Evolutionary conservation across 2,113 vertebrate genomes (phyloP), one percentile per base, ranked within the genome.

Genomic region (Dromiciops gliroides): DNA sequence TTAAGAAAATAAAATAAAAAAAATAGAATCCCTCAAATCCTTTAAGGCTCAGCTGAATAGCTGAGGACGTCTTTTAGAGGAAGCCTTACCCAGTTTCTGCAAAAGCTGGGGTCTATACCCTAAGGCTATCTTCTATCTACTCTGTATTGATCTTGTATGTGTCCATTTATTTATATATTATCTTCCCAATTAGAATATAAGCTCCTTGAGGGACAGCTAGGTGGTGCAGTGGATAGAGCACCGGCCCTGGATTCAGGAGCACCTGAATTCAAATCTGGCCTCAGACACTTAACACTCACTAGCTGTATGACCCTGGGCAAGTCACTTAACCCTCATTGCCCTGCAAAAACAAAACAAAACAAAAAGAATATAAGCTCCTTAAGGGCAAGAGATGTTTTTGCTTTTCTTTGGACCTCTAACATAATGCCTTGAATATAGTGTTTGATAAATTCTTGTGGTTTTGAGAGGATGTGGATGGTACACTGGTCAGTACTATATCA

Each of bases 21-120:
- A n/a, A n/a, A n/a, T n/a, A n/a, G n/a, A n/a, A n/a, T n/a, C 3
- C 31, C 56, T 67, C 28, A 11, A 67, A 67, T 67, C 3, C n/a
- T 83, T 44, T 44, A 83, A 83, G 37, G n/a, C 6, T 83, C n/a
- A 8, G n/a, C 19, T 83, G 6, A 83, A 83, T 37, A 44, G 6
- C 7, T n/a, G n/a, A n/a, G n/a, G n/a, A n/a, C 5, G 2, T 16
- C 5, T 56, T 56, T 8, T 11, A 56, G 0, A 3, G n/a, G 37
- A 83, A 83, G 16, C 19, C n/a, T 83, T 44, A 44, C n/a, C n/a
- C 16, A 83, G n/a, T 83, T 23, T 83, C n/a, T 83, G 67, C 7
- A 44, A 19, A 44, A 44, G 16, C 19, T 44, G 44, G 37, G 67
- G 7, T 7, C n/a, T 67, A 3, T 1, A 37, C 28, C 56, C 56